Percentiles rank a stretch among this genome's conserved stretches.
phyloP scores from a whole-genome alignment of 2,888 invertebrate genomes.

The Leptura quadrifasciata region DNA sequence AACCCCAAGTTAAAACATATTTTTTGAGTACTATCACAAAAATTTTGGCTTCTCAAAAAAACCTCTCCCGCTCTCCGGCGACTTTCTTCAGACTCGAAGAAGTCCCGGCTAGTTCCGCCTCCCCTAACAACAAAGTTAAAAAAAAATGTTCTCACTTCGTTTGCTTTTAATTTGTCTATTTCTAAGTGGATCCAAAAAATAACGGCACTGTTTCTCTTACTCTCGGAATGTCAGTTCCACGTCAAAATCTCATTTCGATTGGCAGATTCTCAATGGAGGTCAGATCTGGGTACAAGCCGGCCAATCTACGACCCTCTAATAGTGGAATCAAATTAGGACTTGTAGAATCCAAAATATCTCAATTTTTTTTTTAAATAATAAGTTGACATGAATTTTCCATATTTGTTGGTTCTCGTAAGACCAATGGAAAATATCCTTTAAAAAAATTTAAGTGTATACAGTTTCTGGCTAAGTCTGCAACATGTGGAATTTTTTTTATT shows the following conservation, averaged over 20 bases:
- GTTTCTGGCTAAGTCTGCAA: no score
- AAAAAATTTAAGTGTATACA: no score
- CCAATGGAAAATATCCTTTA: no score
- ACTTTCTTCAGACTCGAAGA: background rate
- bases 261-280: background rate
- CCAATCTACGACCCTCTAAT: no score
- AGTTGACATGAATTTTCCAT: no score
- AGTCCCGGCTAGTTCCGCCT: background rate
- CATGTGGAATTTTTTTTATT: no score
- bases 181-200: background rate
- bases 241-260: no score
- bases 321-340: no score
- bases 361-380: no score
- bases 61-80: slow-evolving; percentile 2
- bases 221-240: background rate
- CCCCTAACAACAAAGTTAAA: slow-evolving; percentile 37
- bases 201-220: background rate
- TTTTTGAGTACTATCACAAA: slow-evolving; percentile 63
- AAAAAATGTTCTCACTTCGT: slow-evolving; percentile 34
- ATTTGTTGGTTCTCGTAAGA: no score
- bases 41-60: slow-evolving; percentile 60
- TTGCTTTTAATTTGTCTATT: background rate
- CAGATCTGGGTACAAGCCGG: background rate
- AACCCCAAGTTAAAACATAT: slow-evolving; percentile 51
- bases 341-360: no score